Evolutionary conservation across 2,113 vertebrate species (phyloP), one percentile per base, ranked within the genome.

Genomic region (Corvus hawaiiensis): DNA sequence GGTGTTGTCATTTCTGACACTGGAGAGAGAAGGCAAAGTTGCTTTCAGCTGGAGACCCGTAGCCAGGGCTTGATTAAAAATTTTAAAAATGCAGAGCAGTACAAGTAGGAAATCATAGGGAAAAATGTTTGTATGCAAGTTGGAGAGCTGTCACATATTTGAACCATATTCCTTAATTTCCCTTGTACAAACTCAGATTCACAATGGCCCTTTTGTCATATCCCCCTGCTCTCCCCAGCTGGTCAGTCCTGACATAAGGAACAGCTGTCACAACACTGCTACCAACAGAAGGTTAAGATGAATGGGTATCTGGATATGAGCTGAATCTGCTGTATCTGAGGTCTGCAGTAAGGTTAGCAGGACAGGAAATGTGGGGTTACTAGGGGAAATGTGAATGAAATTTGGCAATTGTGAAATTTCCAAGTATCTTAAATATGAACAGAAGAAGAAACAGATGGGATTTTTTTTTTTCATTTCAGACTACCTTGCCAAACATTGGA

Each of bases 321-420:
- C 37, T 7, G 9, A 55, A 52, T 46, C 61, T 80, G 51, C 84
- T 86, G 16, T 84, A 26, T 73, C 62, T 58, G 64, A 78, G 21
- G 15, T 80, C 59, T 74, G 28, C 61, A 78, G 18, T 83, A 51
- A 67, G 78, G 61, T 43, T 49, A 55, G 11, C 21, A 39, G 43
- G 15, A 80, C 43, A 71, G 48, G 43, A 81, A 86, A 14, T 48
- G 46, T 22, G 46, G 46, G 46, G 21, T 22, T 48, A 48, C 26
- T n/a, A 43, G 22, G 33, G 32, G 9, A 51, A 69, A 59, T 33
- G n/a, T 67, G 46, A 93, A 74, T 49, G 33, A 76, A 84, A 82
- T 89, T 75, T 54, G 68, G 33, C 30, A 89, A 39, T 26, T 76
- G 62, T 92, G 77, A 93, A 93, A 97, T 89, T 95, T 64, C 79